Evolutionary conservation across 1,140 invertebrate species (phyloP), one percentile per base, ranked within the genome.

Genomic region (Brachionus calyciflorus): DNA sequence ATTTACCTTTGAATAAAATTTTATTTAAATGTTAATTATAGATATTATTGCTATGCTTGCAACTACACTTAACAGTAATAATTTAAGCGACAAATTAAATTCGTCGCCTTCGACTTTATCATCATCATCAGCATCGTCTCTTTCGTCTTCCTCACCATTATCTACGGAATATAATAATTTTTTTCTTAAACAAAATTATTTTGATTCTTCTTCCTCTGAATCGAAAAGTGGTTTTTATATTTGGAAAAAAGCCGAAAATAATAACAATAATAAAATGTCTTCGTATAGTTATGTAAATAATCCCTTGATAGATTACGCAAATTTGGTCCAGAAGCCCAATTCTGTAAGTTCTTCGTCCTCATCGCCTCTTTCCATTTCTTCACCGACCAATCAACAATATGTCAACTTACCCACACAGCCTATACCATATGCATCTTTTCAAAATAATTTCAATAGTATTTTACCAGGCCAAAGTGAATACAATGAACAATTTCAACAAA

Each of bases 21-120:
- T 21, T 60, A 33, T 60, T 60, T 33, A 19, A n/a, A n/a, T n/a
- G 55, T 60, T 60, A 60, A 60, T 60, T 60, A 60, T 60, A 60
- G 55, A 60, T 30, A 55, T 55, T 24, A 55, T 24, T 55, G 33
- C 24, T 33, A 60, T 60, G 55, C 30, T 60, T 19, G 55, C 55
- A 37, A 60, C 55, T 60, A 60, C 55, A 37, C 28, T 60, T 60
- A 37, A 30, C 37, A 60, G 55, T 60, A 60, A 60, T 33, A 60
- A 7, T 60, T 9, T 37, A 37, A 60, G 19, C 37, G 55, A 60
- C n/a, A 60, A 60, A 60, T 33, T 60, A 33, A 60, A 60, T 33
- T 33, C 55, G 14, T 60, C 53, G 28, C 53, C 53, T n/a, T 28
- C 55, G 28, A 21, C 17, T 30, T 30, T 60, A 60, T 60, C 55